Conservation (phyloP, 2,888 invertebrate species). For the Drosophila nr. medialis region DNA sequence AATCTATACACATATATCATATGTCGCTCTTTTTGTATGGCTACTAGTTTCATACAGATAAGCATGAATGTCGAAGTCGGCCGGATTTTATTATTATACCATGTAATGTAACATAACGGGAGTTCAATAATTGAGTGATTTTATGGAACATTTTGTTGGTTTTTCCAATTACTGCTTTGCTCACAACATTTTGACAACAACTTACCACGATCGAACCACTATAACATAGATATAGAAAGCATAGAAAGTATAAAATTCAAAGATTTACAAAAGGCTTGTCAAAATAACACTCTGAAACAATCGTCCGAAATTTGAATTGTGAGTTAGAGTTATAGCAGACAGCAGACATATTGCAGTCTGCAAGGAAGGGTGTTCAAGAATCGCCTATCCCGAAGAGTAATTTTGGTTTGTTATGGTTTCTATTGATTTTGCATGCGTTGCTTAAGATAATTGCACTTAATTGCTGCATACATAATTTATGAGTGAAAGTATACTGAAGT, state of each 20-base stretch:
- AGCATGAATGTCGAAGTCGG: neutral
- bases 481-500: constrained; percentile 4
- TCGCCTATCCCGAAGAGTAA: neutral
- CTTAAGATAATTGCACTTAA: constrained; percentile 14
- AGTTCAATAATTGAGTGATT: neutral
- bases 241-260: neutral
- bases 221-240: neutral
- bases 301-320: neutral
- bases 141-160: neutral
- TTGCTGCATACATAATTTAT: constrained; percentile 11
- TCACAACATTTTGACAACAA: neutral
- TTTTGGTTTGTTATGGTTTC: constrained; percentile 36
- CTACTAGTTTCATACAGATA: neutral
- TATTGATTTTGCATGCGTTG: constrained; percentile 63
- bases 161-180: neutral
- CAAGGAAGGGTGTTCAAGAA: neutral
- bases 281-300: neutral
- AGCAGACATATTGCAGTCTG: neutral
- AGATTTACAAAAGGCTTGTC: neutral
- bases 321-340: neutral
- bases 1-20: neutral
- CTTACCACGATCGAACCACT: neutral
- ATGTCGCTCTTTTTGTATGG: neutral
- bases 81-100: neutral
- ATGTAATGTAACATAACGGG: neutral